Evolutionary conservation across 2,888 invertebrate genomes (phyloP).

Genomic region (Tetramorium bicarinatum): DNA sequence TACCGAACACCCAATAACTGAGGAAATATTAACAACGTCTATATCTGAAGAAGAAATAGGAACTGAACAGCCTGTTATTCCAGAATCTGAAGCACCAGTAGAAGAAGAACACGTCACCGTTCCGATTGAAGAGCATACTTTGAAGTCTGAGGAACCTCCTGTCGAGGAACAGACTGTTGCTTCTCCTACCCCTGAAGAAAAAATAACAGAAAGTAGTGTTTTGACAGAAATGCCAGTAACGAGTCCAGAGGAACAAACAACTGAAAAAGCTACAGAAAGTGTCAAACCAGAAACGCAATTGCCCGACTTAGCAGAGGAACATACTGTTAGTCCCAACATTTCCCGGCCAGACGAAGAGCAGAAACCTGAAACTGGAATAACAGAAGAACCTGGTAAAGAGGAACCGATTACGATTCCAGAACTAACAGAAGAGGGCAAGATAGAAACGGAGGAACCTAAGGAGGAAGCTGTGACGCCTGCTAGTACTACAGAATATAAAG

Average conservation of each 20-base stretch:
- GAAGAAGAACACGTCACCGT: conserved; percentile 57
- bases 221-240: conserved; percentile 59
- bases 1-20: conserved; percentile 41
- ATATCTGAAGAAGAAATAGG: conserved; percentile 40
- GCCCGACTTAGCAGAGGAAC: conserved; percentile 61
- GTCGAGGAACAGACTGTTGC: conserved; percentile 54
- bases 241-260: conserved; percentile 60
- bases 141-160: conserved; percentile 66
- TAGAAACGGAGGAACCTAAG: conserved; percentile 44
- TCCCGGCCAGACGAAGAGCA: conserved; percentile 34
- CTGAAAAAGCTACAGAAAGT: conserved; percentile 59
- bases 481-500: conserved; percentile 4
- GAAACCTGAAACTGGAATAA: conserved; percentile 57
- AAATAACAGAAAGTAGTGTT: conserved; percentile 46
- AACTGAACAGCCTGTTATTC: conserved; percentile 51
- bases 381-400: conserved; percentile 52
- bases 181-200: conserved; percentile 42
- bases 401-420: conserved; percentile 17
- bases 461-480: conserved; percentile 16
- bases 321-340: conserved; percentile 56
- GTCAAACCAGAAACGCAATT: conserved; percentile 63
- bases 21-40: conserved; percentile 55
- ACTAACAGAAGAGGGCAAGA: conserved; percentile 23
- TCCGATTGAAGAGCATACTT: conserved; percentile 57
- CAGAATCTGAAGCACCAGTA: conserved; percentile 34